A percentile compares a stretch with the other conserved stretches of the same genome.
Evolutionary conservation across 2,797 vertebrate species (phyloP).

Genomic region (Muscicapa comitata): DNA sequence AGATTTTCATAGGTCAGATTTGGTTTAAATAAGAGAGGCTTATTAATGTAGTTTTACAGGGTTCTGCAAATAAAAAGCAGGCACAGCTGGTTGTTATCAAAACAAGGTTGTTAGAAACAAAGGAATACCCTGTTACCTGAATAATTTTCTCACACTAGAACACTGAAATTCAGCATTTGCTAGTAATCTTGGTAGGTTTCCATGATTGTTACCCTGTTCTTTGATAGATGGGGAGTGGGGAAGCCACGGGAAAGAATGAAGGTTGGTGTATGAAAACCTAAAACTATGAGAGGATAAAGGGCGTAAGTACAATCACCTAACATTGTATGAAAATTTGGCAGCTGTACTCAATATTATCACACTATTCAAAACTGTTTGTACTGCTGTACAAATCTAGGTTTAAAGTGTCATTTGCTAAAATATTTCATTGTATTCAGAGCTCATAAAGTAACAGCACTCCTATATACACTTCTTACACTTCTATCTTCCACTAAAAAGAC

Average conservation of each 20-base stretch:
- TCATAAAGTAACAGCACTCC: slow-evolving; percentile 67
- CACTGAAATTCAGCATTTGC: slow-evolving; percentile 54
- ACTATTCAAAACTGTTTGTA: slow-evolving; percentile 52
- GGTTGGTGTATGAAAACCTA: slow-evolving; percentile 16
- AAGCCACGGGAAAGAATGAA: not conserved
- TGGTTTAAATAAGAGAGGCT: slow-evolving; percentile 49
- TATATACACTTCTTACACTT: slow-evolving; percentile 47
- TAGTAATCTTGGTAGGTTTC: slow-evolving; percentile 22
- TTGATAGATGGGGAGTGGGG: not conserved
- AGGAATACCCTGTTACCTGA: slow-evolving; percentile 75
- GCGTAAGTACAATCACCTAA: slow-evolving; percentile 50
- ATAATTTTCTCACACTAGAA: slow-evolving; percentile 50
- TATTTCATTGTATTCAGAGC: slow-evolving; percentile 55
- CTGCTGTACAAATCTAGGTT: slow-evolving; percentile 57
- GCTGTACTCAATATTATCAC: slow-evolving; percentile 53
- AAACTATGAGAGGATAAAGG: slow-evolving; percentile 55
- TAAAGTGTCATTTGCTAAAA: slow-evolving; percentile 71
- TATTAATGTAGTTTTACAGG: slow-evolving; percentile 43
- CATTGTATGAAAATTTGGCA: slow-evolving; percentile 63
- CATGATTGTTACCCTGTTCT: slow-evolving; percentile 67
- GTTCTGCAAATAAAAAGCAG: slow-evolving; percentile 71
- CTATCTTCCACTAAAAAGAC: slow-evolving; percentile 66
- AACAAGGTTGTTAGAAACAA: slow-evolving; percentile 59
- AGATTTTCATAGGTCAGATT: slow-evolving; percentile 31
- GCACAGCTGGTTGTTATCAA: slow-evolving; percentile 73